Percentiles rank a stretch among this genome's conserved stretches.
phyloP scores from a whole-genome alignment of 2,888 invertebrate species.

The Dolomedes plantarius region DNA sequence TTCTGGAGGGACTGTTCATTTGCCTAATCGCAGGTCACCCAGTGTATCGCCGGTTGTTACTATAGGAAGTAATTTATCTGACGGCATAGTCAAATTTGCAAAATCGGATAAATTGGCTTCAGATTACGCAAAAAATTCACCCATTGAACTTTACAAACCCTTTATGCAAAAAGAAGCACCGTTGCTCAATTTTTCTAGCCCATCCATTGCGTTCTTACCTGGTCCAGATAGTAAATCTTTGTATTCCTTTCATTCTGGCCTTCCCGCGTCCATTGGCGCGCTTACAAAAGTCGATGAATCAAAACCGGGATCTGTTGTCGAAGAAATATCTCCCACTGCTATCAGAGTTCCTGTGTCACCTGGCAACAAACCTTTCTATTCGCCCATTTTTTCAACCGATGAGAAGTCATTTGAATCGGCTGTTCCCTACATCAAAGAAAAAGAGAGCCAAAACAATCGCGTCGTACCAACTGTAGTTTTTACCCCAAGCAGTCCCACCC shows the following conservation, averaged over 20 bases:
- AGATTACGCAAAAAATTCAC: background rate
- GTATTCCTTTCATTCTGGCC: background rate
- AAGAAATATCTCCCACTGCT: constrained; percentile 16
- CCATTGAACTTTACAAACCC: constrained; percentile 13
- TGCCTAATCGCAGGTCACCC: constrained; percentile 63
- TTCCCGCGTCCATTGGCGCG: constrained; percentile 7
- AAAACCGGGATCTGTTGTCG: background rate
- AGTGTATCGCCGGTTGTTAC: constrained; percentile 28
- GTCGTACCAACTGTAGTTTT: constrained; percentile 62
- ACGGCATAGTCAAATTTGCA: constrained; percentile 23
- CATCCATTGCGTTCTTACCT: constrained; percentile 29
- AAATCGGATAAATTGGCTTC: constrained; percentile 11
- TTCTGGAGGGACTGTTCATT: constrained; percentile 85
- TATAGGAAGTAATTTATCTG: constrained; percentile 22
- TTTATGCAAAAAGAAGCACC: constrained; percentile 14
- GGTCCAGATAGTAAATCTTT: constrained; percentile 36
- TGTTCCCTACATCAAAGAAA: constrained; percentile 11
- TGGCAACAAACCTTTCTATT: constrained; percentile 37
- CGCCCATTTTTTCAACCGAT: constrained; percentile 39
- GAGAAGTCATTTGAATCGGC: constrained; percentile 22
- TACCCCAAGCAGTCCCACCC: constrained; percentile 63
- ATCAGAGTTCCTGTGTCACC: constrained; percentile 21
- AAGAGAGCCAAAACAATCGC: constrained; percentile 7
- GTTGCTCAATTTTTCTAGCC: constrained; percentile 23
- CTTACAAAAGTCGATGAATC: constrained; percentile 1